Percentiles rank a stretch among this genome's conserved stretches.
phyloP scores from a whole-genome alignment of 1,140 invertebrate species.

The Planococcus citri region DNA sequence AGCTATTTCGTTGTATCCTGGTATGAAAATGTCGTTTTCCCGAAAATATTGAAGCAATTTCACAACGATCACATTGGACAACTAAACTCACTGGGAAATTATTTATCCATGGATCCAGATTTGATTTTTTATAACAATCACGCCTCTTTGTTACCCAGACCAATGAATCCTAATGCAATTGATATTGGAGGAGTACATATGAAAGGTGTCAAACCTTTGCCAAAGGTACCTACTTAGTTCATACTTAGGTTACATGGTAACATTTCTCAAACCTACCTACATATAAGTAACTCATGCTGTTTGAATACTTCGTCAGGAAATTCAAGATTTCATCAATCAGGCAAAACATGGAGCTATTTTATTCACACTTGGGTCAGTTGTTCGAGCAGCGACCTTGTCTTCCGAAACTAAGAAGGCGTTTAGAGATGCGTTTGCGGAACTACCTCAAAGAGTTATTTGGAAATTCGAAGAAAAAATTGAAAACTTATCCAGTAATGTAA shows the following conservation, averaged over 20 bases:
- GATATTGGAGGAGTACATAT: slow-evolving; percentile 55
- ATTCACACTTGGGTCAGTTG: slow-evolving; percentile 31
- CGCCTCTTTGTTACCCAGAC: slow-evolving; percentile 31
- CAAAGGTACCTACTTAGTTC: slow-evolving; percentile 34
- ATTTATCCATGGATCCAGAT: neutral
- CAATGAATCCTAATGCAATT: slow-evolving; percentile 45
- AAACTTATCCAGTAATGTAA: slow-evolving; percentile 43
- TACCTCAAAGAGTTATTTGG: slow-evolving; percentile 41
- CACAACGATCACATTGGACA: neutral
- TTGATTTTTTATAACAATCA: slow-evolving; percentile 15
- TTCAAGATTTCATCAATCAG: slow-evolving; percentile 44
- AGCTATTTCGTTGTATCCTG: neutral
- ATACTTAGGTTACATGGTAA: no score
- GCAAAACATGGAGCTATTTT: slow-evolving; percentile 34
- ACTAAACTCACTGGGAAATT: neutral
- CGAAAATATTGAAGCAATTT: neutral
- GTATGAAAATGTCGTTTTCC: neutral
- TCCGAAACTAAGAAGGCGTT: slow-evolving; percentile 25
- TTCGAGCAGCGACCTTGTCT: slow-evolving; percentile 26
- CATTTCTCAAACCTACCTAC: no score
- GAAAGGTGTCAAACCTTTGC: slow-evolving; percentile 39
- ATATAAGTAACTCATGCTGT: no score
- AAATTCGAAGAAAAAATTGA: slow-evolving; percentile 40
- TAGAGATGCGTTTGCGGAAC: slow-evolving; percentile 29
- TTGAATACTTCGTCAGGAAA: no score